Evolutionary conservation across 2,113 vertebrate genomes (phyloP).

Genomic region (Ophthalmolycus amberensis): DNA sequence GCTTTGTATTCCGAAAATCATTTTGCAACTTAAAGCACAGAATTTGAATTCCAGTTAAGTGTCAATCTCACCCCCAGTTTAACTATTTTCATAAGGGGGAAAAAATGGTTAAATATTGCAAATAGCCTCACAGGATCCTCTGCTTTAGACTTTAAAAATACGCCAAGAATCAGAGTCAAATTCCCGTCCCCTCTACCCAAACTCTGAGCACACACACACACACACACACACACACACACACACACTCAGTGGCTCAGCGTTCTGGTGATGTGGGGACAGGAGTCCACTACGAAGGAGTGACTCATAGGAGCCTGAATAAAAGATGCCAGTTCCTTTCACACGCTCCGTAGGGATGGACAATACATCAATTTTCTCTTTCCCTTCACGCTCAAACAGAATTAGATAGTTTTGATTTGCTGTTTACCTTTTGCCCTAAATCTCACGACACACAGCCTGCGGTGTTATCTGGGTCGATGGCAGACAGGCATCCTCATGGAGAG

Average conservation of each 20-base stretch:
- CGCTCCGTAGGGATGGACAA: conserved; percentile 36
- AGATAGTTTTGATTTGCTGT: conserved; percentile 76
- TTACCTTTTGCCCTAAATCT: conserved; percentile 72
- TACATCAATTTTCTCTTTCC: conserved; percentile 52
- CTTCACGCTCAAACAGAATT: conserved; percentile 72
- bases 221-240: conserved; percentile 12
- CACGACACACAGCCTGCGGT: conserved; percentile 52
- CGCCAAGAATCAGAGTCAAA: conserved; percentile 6
- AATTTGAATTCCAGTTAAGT: conserved; percentile 34
- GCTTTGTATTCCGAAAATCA: conserved; percentile 52
- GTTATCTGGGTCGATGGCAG: conserved; percentile 66
- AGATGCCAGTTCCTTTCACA: conserved; percentile 44
- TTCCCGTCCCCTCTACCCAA: neutral
- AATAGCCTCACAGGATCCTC: conserved; percentile 16
- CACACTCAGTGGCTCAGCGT: conserved; percentile 11
- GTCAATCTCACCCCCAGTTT: conserved; percentile 45
- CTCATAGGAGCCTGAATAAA: conserved; percentile 54
- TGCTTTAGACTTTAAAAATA: conserved; percentile 25
- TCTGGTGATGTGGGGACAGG: conserved; percentile 28
- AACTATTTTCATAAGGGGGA: conserved; percentile 6
- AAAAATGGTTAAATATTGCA: conserved; percentile 19
- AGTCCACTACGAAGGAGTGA: conserved; percentile 32
- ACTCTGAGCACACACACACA: conserved; percentile 30
- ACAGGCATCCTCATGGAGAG: conserved; percentile 54
- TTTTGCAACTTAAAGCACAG: conserved; percentile 39